These are phyloP conservation scores for Eupsilia transversa DNA, from an alignment of 2,888 invertebrate genomes.

Conservation along the genomic window DNA sequence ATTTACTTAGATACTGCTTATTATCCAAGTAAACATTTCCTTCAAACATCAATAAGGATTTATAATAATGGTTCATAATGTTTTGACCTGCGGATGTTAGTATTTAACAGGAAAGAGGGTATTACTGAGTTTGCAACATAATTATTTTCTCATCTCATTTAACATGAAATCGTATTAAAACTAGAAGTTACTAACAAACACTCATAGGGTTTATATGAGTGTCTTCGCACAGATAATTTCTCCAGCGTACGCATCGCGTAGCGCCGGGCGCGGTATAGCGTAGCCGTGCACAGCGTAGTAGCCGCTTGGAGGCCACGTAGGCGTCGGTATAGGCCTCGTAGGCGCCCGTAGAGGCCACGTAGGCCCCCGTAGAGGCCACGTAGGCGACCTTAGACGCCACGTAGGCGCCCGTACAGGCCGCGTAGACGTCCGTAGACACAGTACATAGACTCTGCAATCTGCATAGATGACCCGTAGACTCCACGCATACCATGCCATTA, in stretches of 20 bases:
- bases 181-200: neutral
- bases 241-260: neutral
- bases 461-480: no score
- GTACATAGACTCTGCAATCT: no score
- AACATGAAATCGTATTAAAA: neutral
- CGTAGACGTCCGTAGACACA: neutral
- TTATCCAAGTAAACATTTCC: neutral
- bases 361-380: neutral
- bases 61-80: constrained; percentile 3
- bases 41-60: neutral
- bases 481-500: no score
- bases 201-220: no score
- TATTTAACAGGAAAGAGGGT: neutral
- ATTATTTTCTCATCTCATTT: neutral
- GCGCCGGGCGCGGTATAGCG: neutral
- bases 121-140: neutral
- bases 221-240: neutral
- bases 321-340: neutral
- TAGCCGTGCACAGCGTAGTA: neutral
- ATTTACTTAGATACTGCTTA: neutral
- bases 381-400: neutral
- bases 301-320: neutral
- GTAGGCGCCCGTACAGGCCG: neutral
- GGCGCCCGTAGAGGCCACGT: neutral
- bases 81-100: constrained; percentile 1